Percentiles rank a stretch among this genome's conserved stretches.
Evolutionary conservation across 2,797 vertebrate genomes (phyloP).

Genomic region (Protosalanx chinensis): DNA sequence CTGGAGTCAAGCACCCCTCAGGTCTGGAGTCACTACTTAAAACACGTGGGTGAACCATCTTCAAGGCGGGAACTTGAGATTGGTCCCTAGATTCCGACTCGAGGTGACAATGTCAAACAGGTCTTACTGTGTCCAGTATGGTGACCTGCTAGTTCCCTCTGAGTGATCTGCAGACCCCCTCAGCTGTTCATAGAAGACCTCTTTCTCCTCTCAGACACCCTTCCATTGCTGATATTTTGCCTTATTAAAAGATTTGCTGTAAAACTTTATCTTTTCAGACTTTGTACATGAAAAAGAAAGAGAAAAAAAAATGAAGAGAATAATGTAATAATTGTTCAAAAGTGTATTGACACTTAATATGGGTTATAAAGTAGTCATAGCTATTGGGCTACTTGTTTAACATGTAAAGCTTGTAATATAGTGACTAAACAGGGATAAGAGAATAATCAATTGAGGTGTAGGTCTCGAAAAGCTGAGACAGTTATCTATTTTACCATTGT

Average conservation of each 20-base stretch:
- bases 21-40: not conserved
- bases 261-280: constrained; percentile 6
- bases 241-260: constrained; percentile 14
- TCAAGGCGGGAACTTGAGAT: not conserved
- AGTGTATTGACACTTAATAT: not conserved
- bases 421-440: not conserved
- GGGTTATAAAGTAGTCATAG: constrained; percentile 7
- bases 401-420: constrained; percentile 7
- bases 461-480: not conserved
- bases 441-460: not conserved
- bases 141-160: not conserved
- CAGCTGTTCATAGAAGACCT: not conserved
- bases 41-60: not conserved
- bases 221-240: constrained; percentile 10
- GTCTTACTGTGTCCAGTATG: not conserved
- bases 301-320: not conserved
- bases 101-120: not conserved
- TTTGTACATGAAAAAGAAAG: constrained; percentile 1
- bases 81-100: not conserved
- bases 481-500: not conserved
- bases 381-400: not conserved
- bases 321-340: not conserved
- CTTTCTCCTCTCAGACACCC: not conserved
- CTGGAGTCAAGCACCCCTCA: not conserved
- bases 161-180: not conserved